phyloP scores from a whole-genome alignment of 2,888 invertebrate genomes.

The Drosophila colorata region DNA sequence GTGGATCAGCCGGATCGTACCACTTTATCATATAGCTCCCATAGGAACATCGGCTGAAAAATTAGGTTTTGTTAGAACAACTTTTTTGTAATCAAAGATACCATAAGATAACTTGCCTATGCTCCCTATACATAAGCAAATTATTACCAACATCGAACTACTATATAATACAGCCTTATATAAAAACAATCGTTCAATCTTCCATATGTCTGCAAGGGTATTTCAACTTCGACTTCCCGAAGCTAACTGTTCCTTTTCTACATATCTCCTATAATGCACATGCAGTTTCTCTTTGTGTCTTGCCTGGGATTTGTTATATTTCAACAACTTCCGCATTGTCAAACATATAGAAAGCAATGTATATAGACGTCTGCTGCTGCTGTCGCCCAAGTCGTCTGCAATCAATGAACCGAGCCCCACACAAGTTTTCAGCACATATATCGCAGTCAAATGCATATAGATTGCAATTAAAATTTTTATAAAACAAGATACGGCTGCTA shows the following conservation, averaged over 20 bases:
- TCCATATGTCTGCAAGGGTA: neutral
- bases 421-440: slow-evolving; percentile 41
- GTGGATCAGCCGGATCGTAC: no score
- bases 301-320: slow-evolving; percentile 74
- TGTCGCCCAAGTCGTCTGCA: slow-evolving; percentile 55
- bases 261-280: slow-evolving; percentile 46
- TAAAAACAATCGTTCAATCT: no score
- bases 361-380: slow-evolving; percentile 38
- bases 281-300: slow-evolving; percentile 73
- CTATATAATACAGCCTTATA: no score
- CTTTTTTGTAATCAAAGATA: no score
- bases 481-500: neutral
- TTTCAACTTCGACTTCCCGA: neutral
- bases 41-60: no score
- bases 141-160: no score
- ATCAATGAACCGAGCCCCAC: slow-evolving; percentile 65
- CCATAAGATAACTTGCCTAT: no score
- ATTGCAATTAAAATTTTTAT: slow-evolving; percentile 13
- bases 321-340: slow-evolving; percentile 79
- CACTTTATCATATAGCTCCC: no score
- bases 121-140: no score
- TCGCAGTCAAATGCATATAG: slow-evolving; percentile 15
- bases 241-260: neutral
- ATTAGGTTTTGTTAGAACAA: no score
- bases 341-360: slow-evolving; percentile 56